Conservation (phyloP, 2,113 vertebrate genomes). For the Bufo gargarizans region DNA sequence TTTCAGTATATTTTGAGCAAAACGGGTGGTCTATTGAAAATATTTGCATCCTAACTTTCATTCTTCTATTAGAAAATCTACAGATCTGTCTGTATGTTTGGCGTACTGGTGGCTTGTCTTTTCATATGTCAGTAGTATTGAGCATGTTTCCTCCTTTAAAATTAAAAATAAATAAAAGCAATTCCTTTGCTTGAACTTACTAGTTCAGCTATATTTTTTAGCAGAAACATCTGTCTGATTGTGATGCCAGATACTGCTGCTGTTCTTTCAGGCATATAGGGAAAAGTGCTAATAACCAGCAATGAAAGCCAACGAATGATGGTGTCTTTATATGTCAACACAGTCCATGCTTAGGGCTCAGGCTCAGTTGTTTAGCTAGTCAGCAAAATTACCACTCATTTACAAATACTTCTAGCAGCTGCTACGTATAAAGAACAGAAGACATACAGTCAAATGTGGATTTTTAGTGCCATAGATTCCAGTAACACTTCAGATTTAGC, state of each 20-base stretch:
- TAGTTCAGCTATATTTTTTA: background rate
- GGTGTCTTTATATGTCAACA: background rate
- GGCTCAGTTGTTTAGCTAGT: conserved; percentile 19
- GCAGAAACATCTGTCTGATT: conserved; percentile 16
- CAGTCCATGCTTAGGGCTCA: conserved; percentile 5
- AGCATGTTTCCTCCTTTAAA: background rate
- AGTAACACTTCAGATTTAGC: conserved; percentile 36
- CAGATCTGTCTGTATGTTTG: no score
- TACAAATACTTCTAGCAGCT: conserved; percentile 20
- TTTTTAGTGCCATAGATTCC: conserved; percentile 19
- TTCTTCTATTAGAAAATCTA: no score
- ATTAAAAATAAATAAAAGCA: background rate
- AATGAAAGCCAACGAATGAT: conserved; percentile 2
- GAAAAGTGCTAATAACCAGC: background rate
- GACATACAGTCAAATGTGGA: conserved; percentile 11
- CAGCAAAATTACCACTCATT: conserved; percentile 26
- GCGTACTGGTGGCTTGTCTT: background rate
- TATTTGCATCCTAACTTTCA: no score
- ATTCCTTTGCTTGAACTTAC: background rate
- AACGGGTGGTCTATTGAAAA: no score
- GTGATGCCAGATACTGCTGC: conserved; percentile 14
- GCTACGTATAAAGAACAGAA: conserved; percentile 21
- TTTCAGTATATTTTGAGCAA: no score
- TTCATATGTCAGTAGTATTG: background rate
- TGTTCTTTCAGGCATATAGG: conserved; percentile 12